Evolutionary conservation across 1,140 invertebrate species (phyloP).

Genomic region (Drosophila orena): DNA sequence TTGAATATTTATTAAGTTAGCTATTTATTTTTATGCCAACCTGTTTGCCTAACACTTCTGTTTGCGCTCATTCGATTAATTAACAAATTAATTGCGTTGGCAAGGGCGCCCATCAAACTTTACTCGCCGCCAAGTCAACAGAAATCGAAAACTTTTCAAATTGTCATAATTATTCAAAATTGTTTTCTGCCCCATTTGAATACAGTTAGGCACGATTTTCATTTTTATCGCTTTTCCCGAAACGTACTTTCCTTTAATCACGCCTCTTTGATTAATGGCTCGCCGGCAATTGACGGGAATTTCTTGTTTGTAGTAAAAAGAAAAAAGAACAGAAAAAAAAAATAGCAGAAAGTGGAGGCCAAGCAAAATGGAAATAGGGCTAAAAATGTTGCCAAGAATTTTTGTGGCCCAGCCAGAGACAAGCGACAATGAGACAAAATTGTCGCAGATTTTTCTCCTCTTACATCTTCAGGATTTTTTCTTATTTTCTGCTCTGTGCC

Average conservation of each 20-base stretch:
- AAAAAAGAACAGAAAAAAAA: not conserved
- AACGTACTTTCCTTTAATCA: conserved; percentile 27
- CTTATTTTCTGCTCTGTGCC: conserved; percentile 23
- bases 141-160: conserved; percentile 66
- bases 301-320: conserved; percentile 19
- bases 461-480: conserved; percentile 16
- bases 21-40: too few species aligned
- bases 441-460: conserved; percentile 48
- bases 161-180: conserved; percentile 79
- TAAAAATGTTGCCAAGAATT: conserved; percentile 45
- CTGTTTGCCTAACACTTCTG: conserved; percentile 25
- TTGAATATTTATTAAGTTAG: too few species aligned
- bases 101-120: not conserved
- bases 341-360: not conserved
- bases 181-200: conserved; percentile 62
- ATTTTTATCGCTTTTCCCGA: conserved; percentile 8
- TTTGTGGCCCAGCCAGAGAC: conserved; percentile 36
- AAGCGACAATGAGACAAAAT: conserved; percentile 49
- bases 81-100: conserved; percentile 41
- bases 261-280: conserved; percentile 68
- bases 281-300: conserved; percentile 51
- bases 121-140: conserved; percentile 23
- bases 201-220: not conserved
- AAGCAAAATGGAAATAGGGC: conserved; percentile 3
- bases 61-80: conserved; percentile 40